phyloP scores from a whole-genome alignment of 1,140 invertebrate genomes.

The Penaeus japonicus region DNA sequence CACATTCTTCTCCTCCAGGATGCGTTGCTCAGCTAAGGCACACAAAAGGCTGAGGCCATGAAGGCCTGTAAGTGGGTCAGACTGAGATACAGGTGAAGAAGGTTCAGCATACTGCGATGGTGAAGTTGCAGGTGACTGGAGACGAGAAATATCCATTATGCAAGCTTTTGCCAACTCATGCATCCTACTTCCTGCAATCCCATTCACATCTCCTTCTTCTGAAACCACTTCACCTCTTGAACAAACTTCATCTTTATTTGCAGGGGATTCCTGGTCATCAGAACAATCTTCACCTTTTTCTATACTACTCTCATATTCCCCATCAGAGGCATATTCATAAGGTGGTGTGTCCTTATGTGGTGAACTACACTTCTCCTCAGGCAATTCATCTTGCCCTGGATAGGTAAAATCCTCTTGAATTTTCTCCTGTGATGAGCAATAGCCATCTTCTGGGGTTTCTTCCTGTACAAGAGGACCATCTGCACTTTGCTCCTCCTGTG shows the following conservation, averaged over 20 bases:
- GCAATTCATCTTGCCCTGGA: neutral
- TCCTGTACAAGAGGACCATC: constrained; percentile 44
- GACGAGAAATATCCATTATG: neutral
- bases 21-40: constrained; percentile 53
- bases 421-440: neutral
- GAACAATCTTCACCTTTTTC: neutral
- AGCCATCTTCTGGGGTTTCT: neutral
- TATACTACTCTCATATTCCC: neutral
- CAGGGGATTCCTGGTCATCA: too few species aligned
- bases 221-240: constrained; percentile 1
- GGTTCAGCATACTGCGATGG: neutral
- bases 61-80: constrained; percentile 21
- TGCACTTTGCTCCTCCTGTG: constrained; percentile 6
- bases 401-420: neutral
- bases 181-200: neutral
- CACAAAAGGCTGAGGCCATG: constrained; percentile 51
- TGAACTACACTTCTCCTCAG: constrained; percentile 4
- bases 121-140: neutral
- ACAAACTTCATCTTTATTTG: neutral
- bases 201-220: neutral
- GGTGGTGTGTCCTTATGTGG: neutral
- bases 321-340: neutral
- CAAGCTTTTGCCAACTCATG: neutral
- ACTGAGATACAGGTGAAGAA: neutral
- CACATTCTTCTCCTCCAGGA: constrained; percentile 40